Percentiles rank a stretch among this genome's conserved stretches.
These are phyloP conservation scores for Morelia viridis DNA, from an alignment of 2,797 vertebrate species.

Conservation along the genomic window DNA sequence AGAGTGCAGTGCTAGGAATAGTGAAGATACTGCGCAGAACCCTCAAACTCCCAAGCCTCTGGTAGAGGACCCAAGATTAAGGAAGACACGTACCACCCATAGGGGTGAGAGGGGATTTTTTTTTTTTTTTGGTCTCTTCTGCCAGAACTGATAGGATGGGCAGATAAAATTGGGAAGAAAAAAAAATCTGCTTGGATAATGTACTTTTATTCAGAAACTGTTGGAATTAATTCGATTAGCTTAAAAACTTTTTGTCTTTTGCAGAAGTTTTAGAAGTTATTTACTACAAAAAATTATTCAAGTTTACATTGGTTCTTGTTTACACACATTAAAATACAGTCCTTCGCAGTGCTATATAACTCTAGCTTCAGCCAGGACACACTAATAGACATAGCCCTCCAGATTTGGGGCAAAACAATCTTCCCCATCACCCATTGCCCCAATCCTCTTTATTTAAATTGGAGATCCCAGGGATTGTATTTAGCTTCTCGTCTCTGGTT, in stretches of 20 bases:
- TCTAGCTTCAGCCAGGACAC: slow-evolving; percentile 4
- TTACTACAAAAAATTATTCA: slow-evolving; percentile 56
- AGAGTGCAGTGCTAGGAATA: too few relatives aligned
- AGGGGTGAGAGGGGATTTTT: too few relatives aligned
- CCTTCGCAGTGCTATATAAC: slow-evolving; percentile 34
- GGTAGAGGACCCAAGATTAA: too few relatives aligned
- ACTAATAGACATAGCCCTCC: background rate
- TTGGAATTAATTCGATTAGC: slow-evolving; percentile 37
- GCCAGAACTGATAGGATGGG: background rate
- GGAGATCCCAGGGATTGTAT: background rate
- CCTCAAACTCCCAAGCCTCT: too few relatives aligned
- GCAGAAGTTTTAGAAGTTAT: slow-evolving; percentile 49
- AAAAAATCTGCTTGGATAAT: background rate
- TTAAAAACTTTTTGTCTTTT: slow-evolving; percentile 52
- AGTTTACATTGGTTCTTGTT: background rate
- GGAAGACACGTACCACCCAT: too few relatives aligned
- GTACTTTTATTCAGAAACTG: background rate
- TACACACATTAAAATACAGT: background rate
- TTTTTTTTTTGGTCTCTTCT: too few relatives aligned
- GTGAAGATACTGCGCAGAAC: too few relatives aligned
- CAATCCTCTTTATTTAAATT: background rate
- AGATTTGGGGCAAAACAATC: background rate
- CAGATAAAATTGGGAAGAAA: background rate
- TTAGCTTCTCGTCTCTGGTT: background rate
- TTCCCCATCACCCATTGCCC: background rate